Evolutionary conservation across 23 tunicate genomes (phyloP).

Genomic region (Trididemnum nubilum): DNA sequence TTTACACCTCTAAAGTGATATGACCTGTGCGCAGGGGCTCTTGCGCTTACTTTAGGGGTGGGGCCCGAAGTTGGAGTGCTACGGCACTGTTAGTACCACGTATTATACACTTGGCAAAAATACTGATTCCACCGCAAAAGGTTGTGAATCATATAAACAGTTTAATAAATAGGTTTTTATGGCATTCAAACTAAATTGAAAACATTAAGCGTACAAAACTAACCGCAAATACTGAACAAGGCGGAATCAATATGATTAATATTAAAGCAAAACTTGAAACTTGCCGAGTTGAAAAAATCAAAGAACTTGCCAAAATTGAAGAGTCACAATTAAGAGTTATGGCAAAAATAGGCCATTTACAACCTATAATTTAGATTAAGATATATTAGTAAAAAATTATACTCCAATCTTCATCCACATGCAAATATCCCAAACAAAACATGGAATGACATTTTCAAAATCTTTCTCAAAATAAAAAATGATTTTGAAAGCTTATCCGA

Average conservation of each 20-base stretch:
- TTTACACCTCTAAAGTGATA: too few relatives aligned
- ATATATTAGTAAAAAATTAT: too few relatives aligned
- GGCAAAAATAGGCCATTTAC: not conserved
- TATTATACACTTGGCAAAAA: not conserved
- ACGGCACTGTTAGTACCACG: too few relatives aligned
- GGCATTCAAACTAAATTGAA: not conserved
- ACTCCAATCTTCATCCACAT: not conserved
- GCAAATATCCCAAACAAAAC: not conserved
- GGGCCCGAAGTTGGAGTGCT: too few relatives aligned
- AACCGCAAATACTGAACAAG: not conserved
- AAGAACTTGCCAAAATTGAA: not conserved
- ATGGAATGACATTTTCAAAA: not conserved
- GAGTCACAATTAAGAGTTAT: not conserved
- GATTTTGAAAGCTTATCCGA: not conserved
- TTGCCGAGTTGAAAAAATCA: not conserved
- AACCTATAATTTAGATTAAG: not conserved
- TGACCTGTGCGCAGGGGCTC: too few relatives aligned
- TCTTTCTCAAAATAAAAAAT: too few relatives aligned
- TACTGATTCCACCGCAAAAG: not conserved
- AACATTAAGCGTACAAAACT: not conserved
- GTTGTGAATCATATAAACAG: not conserved
- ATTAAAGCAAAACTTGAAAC: not conserved
- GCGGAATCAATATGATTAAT: not conserved
- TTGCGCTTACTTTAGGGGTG: too few relatives aligned
- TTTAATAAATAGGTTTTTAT: too few relatives aligned